Conservation (phyloP, 1,140 invertebrate species). For the Drosophila bipectinata region DNA sequence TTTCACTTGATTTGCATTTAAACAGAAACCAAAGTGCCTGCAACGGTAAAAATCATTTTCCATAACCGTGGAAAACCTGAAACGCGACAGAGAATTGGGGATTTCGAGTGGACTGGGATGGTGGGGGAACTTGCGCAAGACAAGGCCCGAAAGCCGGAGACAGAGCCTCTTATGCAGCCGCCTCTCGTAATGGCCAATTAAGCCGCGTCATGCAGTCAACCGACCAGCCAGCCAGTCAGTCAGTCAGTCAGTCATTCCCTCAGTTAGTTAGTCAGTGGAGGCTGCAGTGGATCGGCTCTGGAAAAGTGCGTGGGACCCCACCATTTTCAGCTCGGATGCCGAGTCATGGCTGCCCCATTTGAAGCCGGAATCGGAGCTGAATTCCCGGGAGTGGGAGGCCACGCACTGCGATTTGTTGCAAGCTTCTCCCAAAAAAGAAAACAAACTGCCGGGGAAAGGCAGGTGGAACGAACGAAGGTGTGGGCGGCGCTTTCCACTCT, state of each 20-base stretch:
- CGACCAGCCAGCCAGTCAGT: conserved; percentile 35
- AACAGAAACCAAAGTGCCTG: conserved; percentile 13
- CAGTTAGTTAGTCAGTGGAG: conserved; percentile 34
- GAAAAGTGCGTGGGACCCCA: conserved; percentile 69
- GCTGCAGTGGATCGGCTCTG: conserved; percentile 50
- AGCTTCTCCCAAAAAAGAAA: conserved; percentile 21
- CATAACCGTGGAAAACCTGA: conserved; percentile 59
- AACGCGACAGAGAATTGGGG: conserved; percentile 48
- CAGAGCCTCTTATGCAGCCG: conserved; percentile 50
- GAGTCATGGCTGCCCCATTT: conserved; percentile 58
- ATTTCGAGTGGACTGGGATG: neutral
- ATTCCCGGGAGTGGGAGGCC: conserved; percentile 48
- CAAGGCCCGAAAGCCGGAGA: conserved; percentile 4
- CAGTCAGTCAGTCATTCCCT: conserved; percentile 22
- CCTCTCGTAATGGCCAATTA: conserved; percentile 75
- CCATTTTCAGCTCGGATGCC: conserved; percentile 57
- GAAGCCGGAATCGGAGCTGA: conserved; percentile 22
- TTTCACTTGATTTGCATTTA: conserved; percentile 79
- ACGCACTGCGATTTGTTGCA: conserved; percentile 45
- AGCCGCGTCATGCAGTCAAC: conserved; percentile 60
- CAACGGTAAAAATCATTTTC: conserved; percentile 62
- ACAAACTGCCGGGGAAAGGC: conserved; percentile 14
- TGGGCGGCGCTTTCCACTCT: conserved; percentile 13
- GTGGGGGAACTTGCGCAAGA: conserved; percentile 57
- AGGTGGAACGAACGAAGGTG: conserved; percentile 46